Conservation (phyloP, 2,888 invertebrate genomes). For the Agelastica alni region DNA sequence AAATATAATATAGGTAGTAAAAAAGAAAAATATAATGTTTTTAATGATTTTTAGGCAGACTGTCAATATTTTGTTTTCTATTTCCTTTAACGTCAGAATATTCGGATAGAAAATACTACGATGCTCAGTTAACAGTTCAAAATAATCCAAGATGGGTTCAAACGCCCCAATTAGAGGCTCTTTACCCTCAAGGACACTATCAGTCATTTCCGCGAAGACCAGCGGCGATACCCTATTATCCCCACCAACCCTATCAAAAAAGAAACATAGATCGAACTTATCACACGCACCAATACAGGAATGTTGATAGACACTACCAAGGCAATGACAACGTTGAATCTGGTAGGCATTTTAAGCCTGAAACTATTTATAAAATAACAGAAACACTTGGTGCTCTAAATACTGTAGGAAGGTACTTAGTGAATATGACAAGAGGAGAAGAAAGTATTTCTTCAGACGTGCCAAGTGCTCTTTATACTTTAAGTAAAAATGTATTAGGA, state of each 20-base stretch:
- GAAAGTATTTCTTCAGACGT: slow-evolving; percentile 60
- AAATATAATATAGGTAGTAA: no score
- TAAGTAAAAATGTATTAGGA: slow-evolving; percentile 79
- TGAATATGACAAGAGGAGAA: slow-evolving; percentile 72
- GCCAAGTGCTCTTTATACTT: slow-evolving; percentile 76
- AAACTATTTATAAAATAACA: slow-evolving; percentile 60
- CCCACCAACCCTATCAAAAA: slow-evolving; percentile 5
- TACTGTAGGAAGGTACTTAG: slow-evolving; percentile 82
- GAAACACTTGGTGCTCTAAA: slow-evolving; percentile 79
- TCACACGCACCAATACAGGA: slow-evolving; percentile 6
- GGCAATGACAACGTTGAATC: slow-evolving; percentile 40
- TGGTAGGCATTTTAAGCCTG: slow-evolving; percentile 53
- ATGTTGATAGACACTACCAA: slow-evolving; percentile 28
- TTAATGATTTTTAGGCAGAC: slow-evolving; percentile 43
- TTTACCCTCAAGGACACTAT: slow-evolving; percentile 19
- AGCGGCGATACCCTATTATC: slow-evolving; percentile 1
- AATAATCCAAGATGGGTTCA: slow-evolving; percentile 43
- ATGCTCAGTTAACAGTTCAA: slow-evolving; percentile 42
- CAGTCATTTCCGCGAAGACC: slow-evolving; percentile 20
- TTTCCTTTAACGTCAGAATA: slow-evolving; percentile 38
- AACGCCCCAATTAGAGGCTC: slow-evolving; percentile 38
- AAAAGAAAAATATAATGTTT: no score
- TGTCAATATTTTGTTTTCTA: slow-evolving; percentile 40
- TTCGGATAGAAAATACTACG: slow-evolving; percentile 37
- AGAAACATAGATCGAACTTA: slow-evolving; percentile 16